Percentiles rank a stretch among this genome's conserved stretches.
phyloP scores from a whole-genome alignment of 1,140 invertebrate genomes.

The Drosophila bipectinata region DNA sequence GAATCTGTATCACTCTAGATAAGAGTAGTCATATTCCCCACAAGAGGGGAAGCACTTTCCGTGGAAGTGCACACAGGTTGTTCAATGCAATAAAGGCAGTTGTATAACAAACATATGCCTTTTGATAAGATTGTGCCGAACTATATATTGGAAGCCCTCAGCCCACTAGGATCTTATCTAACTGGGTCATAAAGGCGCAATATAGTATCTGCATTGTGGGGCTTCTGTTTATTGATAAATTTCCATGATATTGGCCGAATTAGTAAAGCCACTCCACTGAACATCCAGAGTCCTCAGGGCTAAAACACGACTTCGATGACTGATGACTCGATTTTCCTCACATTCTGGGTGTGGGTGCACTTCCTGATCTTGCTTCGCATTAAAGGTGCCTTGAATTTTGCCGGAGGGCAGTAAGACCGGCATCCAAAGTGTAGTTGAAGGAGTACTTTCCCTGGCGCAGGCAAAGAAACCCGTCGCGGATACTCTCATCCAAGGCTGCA shows the following conservation, averaged over 20 bases:
- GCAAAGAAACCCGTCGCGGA: not conserved
- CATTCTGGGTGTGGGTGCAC: too few relatives aligned
- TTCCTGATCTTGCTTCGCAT: too few relatives aligned
- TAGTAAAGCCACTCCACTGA: too few relatives aligned
- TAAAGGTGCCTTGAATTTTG: not conserved
- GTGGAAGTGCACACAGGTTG: slow-evolving; percentile 1
- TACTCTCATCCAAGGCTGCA: not conserved
- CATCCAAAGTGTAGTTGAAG: not conserved
- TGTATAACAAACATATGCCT: slow-evolving; percentile 19
- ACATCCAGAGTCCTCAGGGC: too few relatives aligned
- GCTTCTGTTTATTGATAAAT: not conserved
- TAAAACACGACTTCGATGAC: too few relatives aligned
- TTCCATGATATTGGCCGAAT: too few relatives aligned
- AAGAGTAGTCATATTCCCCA: not conserved
- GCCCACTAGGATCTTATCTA: slow-evolving; percentile 21
- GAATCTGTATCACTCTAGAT: slow-evolving; percentile 12
- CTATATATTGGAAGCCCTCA: not conserved
- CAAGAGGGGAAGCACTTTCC: slow-evolving; percentile 2
- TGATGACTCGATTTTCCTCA: too few relatives aligned
- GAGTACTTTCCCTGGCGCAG: not conserved
- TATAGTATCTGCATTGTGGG: not conserved
- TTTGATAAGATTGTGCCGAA: slow-evolving; percentile 18
- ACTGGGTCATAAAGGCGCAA: slow-evolving; percentile 38
- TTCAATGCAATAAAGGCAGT: slow-evolving; percentile 19
- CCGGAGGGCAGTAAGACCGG: too few relatives aligned